Evolutionary conservation across 2,113 vertebrate species (phyloP), one percentile per base, ranked within the genome.

Genomic region (Grantiella picta): DNA sequence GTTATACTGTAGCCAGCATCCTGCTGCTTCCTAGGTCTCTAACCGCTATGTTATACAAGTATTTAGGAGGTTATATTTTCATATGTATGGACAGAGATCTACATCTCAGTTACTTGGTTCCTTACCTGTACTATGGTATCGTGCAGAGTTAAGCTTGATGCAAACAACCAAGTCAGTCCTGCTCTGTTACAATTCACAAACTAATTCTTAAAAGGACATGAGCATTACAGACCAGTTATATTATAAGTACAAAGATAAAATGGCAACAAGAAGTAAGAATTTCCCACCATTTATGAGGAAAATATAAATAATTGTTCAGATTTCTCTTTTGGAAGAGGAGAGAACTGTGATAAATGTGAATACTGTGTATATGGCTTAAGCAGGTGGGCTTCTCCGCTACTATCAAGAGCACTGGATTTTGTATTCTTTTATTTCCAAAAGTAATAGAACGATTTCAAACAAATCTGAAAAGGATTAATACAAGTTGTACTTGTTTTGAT

Each of bases 401-500:
- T 52, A 94, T 6, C 40, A 60, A 85, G 66, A 82, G 57, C 12
- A 10, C 5, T 52, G 53, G 36, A 36, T 45, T 88, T 65, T 44
- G 8, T 73, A 49, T 53, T 28, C 24, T 85, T 86, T 83, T 70
- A 50, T 81, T 94, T 81, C 42, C 77, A 54, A 75, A 76, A 57
- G 29, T 57, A 83, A 75, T 20, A 73, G 68, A 77, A 70, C 22
- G 54, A 59, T 66, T 86, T 54, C 68, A 89, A 75, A 87, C 27
- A 82, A 79, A 93, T 79, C 49, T 84, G 52, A 79, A 69, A 61
- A 79, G 24, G 13, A 76, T 82, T 93, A 69, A 88, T 60, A 50
- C 28, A 90, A 79, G 45, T 72, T 33, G 15, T 79, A 31, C 40
- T 91, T 92, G 44, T 24, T 96, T 84, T 90, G 72, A 84, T 95